Evolutionary conservation across 2,113 vertebrate genomes (phyloP).

Genomic region (Acanthisitta chloris): DNA sequence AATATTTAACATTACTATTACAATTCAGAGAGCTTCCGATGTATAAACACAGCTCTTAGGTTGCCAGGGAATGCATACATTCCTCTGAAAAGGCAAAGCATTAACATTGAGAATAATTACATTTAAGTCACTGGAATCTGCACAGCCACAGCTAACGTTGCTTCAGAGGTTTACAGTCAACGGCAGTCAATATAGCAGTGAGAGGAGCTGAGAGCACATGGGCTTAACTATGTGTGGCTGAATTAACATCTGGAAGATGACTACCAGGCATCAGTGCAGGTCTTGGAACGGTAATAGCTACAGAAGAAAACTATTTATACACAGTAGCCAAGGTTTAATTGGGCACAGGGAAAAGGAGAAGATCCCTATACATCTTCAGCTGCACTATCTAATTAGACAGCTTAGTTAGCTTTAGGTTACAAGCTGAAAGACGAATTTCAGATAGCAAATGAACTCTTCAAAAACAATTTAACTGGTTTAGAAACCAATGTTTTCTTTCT

Average conservation of each 20-base stretch:
- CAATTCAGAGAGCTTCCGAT: neutral
- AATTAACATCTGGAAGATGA: neutral
- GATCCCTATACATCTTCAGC: neutral
- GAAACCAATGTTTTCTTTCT: neutral
- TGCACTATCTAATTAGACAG: neutral
- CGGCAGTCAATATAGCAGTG: neutral
- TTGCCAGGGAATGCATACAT: neutral
- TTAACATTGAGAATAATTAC: neutral
- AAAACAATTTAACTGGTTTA: neutral
- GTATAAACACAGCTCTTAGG: neutral
- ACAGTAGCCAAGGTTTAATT: neutral
- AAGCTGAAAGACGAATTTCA: neutral
- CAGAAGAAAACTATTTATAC: neutral
- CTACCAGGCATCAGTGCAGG: rapidly evolving
- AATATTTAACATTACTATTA: neutral
- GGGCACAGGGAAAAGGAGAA: neutral
- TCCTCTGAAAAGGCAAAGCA: neutral
- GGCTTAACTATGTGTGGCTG: neutral
- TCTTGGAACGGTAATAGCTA: neutral
- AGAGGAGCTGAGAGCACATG: neutral
- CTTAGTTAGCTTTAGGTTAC: neutral
- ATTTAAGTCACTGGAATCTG: neutral
- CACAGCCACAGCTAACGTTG: neutral
- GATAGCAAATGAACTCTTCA: neutral
- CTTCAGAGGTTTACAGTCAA: neutral